Evolutionary conservation across 2,797 vertebrate species (phyloP).

Genomic region (Enteromius mattozi): DNA sequence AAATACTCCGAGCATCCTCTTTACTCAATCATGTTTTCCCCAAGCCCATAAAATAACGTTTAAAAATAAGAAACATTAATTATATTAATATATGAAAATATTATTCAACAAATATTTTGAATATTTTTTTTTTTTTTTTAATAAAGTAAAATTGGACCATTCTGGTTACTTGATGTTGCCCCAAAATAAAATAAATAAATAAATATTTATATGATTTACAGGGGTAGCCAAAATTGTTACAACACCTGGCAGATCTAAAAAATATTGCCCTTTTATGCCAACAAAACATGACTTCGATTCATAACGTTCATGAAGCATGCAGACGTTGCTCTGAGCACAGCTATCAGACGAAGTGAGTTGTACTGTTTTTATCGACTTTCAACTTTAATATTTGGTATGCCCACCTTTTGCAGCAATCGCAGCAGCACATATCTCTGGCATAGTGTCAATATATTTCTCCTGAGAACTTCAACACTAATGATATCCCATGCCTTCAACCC

Average conservation of each 20-base stretch:
- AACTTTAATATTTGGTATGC: neutral
- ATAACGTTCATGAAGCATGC: neutral
- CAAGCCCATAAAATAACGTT: neutral
- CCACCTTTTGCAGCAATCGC: neutral
- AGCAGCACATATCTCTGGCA: neutral
- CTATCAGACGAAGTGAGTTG: neutral
- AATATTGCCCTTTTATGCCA: neutral
- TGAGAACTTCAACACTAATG: neutral
- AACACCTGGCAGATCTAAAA: neutral
- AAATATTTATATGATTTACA: neutral
- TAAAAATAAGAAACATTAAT: neutral
- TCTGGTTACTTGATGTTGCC: neutral
- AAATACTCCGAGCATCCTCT: neutral
- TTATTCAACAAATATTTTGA: neutral
- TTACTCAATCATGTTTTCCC: neutral
- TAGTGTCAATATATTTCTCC: neutral
- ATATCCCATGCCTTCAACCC: neutral
- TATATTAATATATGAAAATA: neutral
- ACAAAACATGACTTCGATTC: too few species aligned
- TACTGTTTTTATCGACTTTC: neutral
- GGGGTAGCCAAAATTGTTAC: neutral
- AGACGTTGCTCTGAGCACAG: neutral
- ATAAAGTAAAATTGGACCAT: neutral
- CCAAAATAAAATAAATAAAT: neutral
- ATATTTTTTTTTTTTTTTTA: too few species aligned